Conservation (phyloP, 2,888 invertebrate genomes). For the Torymus tubicola region DNA sequence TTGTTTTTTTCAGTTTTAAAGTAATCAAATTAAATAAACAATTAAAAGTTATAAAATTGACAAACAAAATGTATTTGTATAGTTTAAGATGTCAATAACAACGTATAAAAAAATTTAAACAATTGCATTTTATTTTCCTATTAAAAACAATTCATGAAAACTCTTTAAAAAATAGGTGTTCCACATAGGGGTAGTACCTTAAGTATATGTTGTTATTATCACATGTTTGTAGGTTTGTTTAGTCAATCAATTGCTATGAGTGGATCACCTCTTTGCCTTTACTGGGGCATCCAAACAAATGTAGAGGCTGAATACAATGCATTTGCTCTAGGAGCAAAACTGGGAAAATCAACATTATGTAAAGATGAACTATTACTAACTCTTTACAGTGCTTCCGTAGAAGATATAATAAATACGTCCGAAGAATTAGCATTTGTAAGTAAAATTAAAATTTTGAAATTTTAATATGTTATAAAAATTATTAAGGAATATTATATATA, state of each 20-base stretch:
- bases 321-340: constrained; percentile 46
- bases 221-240: constrained; percentile 75
- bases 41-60: no score
- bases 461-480: no score
- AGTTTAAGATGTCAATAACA: no score
- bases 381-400: constrained; percentile 53
- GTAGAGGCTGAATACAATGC: constrained; percentile 50
- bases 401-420: constrained; percentile 54
- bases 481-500: no score
- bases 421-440: constrained; percentile 19
- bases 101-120: no score
- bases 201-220: background rate
- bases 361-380: constrained; percentile 56
- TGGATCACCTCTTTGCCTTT: constrained; percentile 74
- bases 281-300: constrained; percentile 59
- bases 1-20: no score
- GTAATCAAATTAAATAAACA: no score
- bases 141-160: no score
- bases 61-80: no score
- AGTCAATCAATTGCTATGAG: constrained; percentile 79
- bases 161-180: no score
- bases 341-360: constrained; percentile 54
- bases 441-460: background rate
- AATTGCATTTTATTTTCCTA: no score
- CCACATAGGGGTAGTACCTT: no score